A percentile compares a stretch with the other conserved stretches of the same genome.
These are phyloP conservation scores for Porphyrio hochstetteri DNA, from an alignment of 2,113 vertebrate genomes.

Conservation along the genomic window DNA sequence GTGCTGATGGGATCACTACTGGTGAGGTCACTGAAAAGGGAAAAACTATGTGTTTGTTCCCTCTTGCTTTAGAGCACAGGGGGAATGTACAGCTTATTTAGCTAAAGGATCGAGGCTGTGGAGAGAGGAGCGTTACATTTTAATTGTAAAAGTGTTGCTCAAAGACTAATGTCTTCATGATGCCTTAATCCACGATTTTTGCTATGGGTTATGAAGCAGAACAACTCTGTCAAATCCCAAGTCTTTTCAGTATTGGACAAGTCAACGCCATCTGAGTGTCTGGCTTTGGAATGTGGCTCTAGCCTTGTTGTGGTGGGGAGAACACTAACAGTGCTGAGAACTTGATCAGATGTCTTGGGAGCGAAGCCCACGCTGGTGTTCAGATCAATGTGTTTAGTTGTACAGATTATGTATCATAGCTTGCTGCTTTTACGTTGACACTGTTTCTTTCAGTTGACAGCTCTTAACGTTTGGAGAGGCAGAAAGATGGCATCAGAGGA, in stretches of 20 bases:
- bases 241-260: not conserved
- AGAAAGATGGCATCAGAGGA: conserved; percentile 90
- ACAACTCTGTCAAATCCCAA: not conserved
- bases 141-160: not conserved
- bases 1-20: not conserved
- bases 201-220: not conserved
- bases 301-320: not conserved
- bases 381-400: not conserved
- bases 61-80: not conserved
- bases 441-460: not conserved
- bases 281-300: not conserved
- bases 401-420: not conserved
- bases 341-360: not conserved
- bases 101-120: not conserved
- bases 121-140: accelerated
- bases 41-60: not conserved
- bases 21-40: not conserved
- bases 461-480: not conserved
- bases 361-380: not conserved
- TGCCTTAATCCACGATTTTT: not conserved
- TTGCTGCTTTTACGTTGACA: not conserved
- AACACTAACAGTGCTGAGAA: not conserved
- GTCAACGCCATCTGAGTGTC: not conserved
- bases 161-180: not conserved
- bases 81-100: not conserved